phyloP scores from a whole-genome alignment of 2,888 invertebrate genomes.

The Helicoverpa assulta region DNA sequence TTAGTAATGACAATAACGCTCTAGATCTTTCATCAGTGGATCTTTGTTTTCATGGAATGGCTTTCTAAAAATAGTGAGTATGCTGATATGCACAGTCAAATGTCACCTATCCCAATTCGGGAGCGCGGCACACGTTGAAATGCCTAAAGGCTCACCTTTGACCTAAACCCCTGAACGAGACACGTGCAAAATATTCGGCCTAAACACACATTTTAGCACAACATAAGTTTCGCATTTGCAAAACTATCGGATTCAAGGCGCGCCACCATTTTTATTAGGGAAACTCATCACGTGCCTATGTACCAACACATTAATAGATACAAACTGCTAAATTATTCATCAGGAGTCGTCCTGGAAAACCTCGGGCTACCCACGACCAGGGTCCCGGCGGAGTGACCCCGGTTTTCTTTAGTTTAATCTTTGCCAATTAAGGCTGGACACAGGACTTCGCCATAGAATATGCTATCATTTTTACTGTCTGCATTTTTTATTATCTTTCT shows the following conservation, averaged over 20 bases:
- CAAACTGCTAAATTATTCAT: conserved; percentile 70
- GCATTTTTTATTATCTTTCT: conserved; percentile 30
- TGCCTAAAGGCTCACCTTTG: neutral
- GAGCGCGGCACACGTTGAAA: neutral
- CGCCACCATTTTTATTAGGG: conserved; percentile 45
- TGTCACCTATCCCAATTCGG: too few species aligned
- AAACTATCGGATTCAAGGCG: conserved; percentile 46
- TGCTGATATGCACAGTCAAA: too few species aligned
- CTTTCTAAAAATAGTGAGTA: too few species aligned
- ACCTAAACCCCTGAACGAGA: neutral
- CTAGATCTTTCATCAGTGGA: too few species aligned
- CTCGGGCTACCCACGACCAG: conserved; percentile 45
- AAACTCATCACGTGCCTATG: conserved; percentile 64
- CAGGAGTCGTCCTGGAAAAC: conserved; percentile 61
- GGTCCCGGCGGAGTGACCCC: conserved; percentile 60
- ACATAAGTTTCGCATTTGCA: conserved; percentile 52
- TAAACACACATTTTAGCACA: conserved; percentile 30
- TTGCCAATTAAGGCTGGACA: conserved; percentile 64
- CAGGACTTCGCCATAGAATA: conserved; percentile 46
- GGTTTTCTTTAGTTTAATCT: conserved; percentile 65
- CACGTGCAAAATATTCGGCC: conserved; percentile 11
- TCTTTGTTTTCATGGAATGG: too few species aligned
- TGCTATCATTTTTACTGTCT: conserved; percentile 34
- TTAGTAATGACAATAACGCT: too few species aligned
- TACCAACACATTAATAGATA: conserved; percentile 66